Conservation (phyloP, 2,888 invertebrate species). For the Aspidiotus rigidus region DNA sequence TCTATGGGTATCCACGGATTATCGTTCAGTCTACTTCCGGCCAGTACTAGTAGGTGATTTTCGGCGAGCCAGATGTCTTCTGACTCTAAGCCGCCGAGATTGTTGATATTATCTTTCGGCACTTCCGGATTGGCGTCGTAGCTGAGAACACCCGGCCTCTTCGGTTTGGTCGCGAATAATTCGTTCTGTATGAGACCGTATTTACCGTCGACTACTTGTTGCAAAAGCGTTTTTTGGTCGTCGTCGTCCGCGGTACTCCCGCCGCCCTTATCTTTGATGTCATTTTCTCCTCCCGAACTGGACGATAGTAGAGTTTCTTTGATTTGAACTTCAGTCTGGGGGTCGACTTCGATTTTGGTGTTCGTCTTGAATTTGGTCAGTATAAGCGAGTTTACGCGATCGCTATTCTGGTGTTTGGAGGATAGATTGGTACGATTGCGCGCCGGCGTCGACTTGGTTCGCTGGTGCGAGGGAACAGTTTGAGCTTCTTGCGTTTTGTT, state of each 20-base stretch:
- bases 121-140: conserved; percentile 73
- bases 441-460: conserved; percentile 23
- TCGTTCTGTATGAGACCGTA: conserved; percentile 81
- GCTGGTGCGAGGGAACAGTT: neutral
- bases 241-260: conserved; percentile 45
- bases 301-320: conserved; percentile 7
- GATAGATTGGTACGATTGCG: conserved; percentile 8
- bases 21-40: conserved; percentile 58
- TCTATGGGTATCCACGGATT: conserved; percentile 69
- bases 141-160: conserved; percentile 71
- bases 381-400: conserved; percentile 15
- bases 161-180: conserved; percentile 57
- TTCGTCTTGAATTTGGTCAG: conserved; percentile 17
- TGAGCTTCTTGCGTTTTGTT: conserved; percentile 15
- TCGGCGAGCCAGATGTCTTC: conserved; percentile 86
- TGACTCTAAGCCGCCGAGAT: conserved; percentile 69
- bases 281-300: conserved; percentile 25
- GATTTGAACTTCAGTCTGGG: neutral
- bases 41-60: conserved; percentile 72
- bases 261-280: conserved; percentile 28
- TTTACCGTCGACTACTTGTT: conserved; percentile 82
- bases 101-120: conserved; percentile 66
- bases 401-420: conserved; percentile 27
- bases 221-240: conserved; percentile 73
- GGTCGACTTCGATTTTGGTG: conserved; percentile 3